Evolutionary conservation across 2,888 invertebrate genomes (phyloP).

Genomic region (Stenotaenia linearis): DNA sequence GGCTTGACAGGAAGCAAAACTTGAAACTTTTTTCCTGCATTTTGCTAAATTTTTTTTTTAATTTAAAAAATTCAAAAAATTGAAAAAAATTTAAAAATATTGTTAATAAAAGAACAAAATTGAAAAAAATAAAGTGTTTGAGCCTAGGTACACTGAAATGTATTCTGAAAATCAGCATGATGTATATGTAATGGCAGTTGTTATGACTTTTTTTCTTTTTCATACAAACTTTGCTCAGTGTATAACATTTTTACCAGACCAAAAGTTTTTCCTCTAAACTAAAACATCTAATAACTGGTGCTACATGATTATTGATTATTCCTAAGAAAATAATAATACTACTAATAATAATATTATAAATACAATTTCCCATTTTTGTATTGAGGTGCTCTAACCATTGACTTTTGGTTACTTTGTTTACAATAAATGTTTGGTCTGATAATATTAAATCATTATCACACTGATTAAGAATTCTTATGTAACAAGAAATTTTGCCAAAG

Average conservation of each 20-base stretch:
- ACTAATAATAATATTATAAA: background rate
- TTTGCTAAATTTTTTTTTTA: background rate
- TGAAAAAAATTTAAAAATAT: too few species aligned
- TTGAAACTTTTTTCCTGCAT: too few species aligned
- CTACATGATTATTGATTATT: background rate
- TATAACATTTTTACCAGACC: constrained; percentile 9
- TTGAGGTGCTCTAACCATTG: background rate
- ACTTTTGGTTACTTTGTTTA: background rate
- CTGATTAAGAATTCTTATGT: background rate
- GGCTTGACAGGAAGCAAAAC: too few species aligned
- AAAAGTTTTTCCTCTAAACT: background rate
- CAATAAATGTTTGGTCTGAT: background rate
- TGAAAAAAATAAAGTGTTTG: background rate
- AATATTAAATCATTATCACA: background rate
- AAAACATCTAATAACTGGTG: constrained; percentile 2
- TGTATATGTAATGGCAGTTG: background rate
- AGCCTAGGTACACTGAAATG: background rate
- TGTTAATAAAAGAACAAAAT: background rate
- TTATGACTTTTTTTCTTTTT: background rate
- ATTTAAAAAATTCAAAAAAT: background rate
- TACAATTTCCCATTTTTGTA: background rate
- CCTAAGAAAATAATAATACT: background rate
- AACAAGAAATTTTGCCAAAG: background rate
- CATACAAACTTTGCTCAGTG: constrained; percentile 14
- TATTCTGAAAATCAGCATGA: background rate